phyloP scores from a whole-genome alignment of 1,140 invertebrate species.

The Amphibalanus amphitrite region DNA sequence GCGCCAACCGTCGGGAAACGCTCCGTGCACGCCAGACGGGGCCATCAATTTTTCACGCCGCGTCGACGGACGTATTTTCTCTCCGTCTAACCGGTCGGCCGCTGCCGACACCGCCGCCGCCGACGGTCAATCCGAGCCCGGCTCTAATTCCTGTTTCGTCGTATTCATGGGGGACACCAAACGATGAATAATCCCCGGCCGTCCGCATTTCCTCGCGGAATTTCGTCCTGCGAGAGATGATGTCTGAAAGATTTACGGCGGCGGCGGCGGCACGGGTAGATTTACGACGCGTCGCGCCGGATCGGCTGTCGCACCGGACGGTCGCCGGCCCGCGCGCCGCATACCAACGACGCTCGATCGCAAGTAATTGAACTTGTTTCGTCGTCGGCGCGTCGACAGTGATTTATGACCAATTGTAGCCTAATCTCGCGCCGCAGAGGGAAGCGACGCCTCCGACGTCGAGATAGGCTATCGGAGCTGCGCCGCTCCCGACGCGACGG shows the following conservation, averaged over 20 bases:
- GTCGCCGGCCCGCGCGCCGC: too few species aligned
- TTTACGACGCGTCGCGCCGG: not conserved
- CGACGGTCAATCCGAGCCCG: not conserved
- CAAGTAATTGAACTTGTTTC: constrained; percentile 2
- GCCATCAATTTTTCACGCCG: not conserved
- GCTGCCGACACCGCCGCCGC: not conserved
- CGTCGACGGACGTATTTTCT: not conserved
- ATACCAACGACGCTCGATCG: not conserved
- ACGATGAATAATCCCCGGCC: not conserved
- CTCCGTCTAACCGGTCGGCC: not conserved
- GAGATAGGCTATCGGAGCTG: not conserved
- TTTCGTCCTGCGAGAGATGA: not conserved
- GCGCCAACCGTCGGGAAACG: not conserved
- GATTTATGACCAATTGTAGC: not conserved
- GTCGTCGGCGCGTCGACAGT: not conserved
- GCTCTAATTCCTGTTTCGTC: not conserved
- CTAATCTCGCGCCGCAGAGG: not conserved
- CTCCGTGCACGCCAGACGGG: not conserved
- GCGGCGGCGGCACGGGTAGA: not conserved
- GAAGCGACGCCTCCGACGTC: not conserved
- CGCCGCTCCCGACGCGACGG: not conserved
- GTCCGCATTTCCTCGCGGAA: not conserved
- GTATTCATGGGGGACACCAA: constrained; percentile 1
- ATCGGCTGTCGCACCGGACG: not conserved
- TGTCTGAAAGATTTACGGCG: not conserved